Conservation (phyloP, 2,113 vertebrate species). For the Mellivora capensis region DNA sequence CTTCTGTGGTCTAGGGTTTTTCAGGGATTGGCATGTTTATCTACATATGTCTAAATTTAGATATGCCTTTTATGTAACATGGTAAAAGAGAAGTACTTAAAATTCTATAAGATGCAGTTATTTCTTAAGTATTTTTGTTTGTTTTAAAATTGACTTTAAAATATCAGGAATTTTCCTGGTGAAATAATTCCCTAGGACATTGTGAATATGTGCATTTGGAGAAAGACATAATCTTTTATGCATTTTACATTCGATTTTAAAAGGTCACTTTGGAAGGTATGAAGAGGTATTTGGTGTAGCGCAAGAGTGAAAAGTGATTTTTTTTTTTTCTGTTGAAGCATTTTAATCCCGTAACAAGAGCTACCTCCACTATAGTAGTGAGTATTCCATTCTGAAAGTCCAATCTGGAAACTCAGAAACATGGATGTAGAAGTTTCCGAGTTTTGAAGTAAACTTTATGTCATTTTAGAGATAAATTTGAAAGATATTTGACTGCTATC, state of each 20-base stretch:
- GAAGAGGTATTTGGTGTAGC: conserved; percentile 38
- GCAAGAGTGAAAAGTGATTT: conserved; percentile 28
- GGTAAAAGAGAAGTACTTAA: conserved; percentile 56
- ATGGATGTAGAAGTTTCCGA: background rate
- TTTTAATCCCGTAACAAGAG: background rate
- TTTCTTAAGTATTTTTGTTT: conserved; percentile 43
- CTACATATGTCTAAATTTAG: conserved; percentile 71
- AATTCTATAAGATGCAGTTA: conserved; percentile 58
- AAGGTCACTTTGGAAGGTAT: conserved; percentile 54
- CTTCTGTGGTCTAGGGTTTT: conserved; percentile 60
- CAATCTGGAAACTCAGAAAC: background rate
- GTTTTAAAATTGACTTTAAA: conserved; percentile 54
- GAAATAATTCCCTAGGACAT: conserved; percentile 43
- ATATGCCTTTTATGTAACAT: conserved; percentile 59
- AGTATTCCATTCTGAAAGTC: background rate
- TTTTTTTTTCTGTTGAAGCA: conserved; percentile 7
- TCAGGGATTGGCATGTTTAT: conserved; percentile 64
- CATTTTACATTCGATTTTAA: conserved; percentile 43
- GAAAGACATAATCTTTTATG: conserved; percentile 45
- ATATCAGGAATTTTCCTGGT: conserved; percentile 47
- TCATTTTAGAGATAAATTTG: conserved; percentile 22
- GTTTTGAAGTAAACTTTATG: background rate
- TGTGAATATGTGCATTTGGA: conserved; percentile 46
- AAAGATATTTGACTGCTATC: background rate
- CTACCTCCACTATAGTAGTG: background rate